Evolutionary conservation across 2,888 invertebrate species (phyloP).

Genomic region (Maniola hyperantus): DNA sequence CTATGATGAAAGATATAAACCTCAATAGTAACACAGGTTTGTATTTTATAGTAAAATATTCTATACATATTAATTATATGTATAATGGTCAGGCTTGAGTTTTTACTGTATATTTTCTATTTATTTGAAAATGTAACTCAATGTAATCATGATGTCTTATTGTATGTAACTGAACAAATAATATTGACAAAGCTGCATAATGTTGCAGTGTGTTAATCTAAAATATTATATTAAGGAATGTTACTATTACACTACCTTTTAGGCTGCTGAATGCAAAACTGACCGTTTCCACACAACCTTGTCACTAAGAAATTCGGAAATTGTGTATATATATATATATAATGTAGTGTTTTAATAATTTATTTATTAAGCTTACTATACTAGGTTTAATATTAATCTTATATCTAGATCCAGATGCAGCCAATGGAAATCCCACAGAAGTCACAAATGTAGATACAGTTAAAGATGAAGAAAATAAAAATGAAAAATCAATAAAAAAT

Average conservation of each 20-base stretch:
- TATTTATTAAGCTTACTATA: background rate
- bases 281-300: no score
- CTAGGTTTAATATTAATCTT: conserved; percentile 4
- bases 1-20: conserved; percentile 77
- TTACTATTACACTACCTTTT: no score
- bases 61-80: conserved; percentile 1
- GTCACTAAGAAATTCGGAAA: no score
- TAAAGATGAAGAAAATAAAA: conserved; percentile 72
- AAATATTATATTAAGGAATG: no score
- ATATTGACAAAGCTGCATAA: no score
- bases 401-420: conserved; percentile 65
- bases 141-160: background rate
- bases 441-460: conserved; percentile 58
- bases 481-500: conserved; percentile 70
- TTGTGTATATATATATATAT: no score
- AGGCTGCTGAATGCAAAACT: no score
- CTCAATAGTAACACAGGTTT: conserved; percentile 71
- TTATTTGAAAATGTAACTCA: background rate
- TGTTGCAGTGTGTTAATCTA: no score
- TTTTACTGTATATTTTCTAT: background rate
- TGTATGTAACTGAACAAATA: no score
- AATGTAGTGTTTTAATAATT: no score
- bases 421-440: conserved; percentile 70
- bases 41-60: conserved; percentile 42
- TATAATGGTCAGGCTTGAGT: no score